Evolutionary conservation across 37 sponge, comb jelly and placozoan species (phyloP).

Genomic region (Ephydatia muelleri): DNA sequence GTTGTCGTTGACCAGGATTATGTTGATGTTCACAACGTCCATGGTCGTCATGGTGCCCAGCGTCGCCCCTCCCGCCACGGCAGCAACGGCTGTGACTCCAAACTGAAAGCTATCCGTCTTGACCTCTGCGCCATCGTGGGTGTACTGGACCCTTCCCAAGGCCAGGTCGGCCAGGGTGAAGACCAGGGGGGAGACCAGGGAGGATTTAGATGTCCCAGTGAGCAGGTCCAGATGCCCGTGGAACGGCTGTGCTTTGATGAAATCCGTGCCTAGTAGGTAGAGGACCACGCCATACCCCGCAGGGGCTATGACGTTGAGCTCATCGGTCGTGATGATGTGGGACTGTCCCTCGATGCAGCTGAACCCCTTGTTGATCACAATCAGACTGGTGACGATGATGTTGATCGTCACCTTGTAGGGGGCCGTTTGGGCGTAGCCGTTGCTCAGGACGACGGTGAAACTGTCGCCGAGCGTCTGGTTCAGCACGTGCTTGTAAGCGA

Average conservation of each 20-base stretch:
- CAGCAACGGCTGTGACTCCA: background rate
- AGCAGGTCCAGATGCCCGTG: slow-evolving; percentile 16
- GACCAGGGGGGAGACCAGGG: background rate
- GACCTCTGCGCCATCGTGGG: slow-evolving; percentile 16
- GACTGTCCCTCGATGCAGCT: slow-evolving; percentile 9
- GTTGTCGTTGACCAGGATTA: slow-evolving; percentile 47
- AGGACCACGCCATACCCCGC: slow-evolving; percentile 21
- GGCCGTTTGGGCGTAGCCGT: background rate
- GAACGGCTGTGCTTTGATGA: background rate
- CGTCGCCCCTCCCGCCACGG: background rate
- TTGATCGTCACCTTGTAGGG: background rate
- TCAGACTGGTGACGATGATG: slow-evolving; percentile 27
- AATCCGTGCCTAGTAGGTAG: background rate
- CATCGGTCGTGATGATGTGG: slow-evolving; percentile 17
- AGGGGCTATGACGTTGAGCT: slow-evolving; percentile 36
- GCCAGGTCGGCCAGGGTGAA: slow-evolving; percentile 14
- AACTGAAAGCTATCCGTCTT: slow-evolving; percentile 43
- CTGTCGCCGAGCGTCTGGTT: slow-evolving; percentile 10
- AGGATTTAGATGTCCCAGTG: no score
- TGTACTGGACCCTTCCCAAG: slow-evolving; percentile 23
- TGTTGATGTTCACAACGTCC: slow-evolving; percentile 38
- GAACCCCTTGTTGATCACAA: slow-evolving; percentile 29
- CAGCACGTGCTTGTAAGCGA: slow-evolving; percentile 29
- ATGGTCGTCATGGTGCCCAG: background rate
- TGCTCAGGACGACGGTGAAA: slow-evolving; percentile 44